A percentile compares a stretch with the other conserved stretches of the same genome.
phyloP scores from a whole-genome alignment of 2,888 invertebrate species.

The Aquatica leii region DNA sequence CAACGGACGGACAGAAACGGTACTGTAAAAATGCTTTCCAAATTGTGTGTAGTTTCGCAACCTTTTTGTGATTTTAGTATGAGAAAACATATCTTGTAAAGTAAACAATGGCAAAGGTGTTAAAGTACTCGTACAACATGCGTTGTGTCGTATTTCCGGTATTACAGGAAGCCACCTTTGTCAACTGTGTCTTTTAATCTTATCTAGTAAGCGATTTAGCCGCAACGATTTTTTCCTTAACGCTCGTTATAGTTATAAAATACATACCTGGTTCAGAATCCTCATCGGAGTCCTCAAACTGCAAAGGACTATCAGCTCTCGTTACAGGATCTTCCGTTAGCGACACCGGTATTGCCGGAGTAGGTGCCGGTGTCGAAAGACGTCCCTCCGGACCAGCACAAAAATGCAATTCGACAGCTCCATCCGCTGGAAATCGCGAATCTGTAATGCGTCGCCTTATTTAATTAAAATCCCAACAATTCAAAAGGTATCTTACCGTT shows the following conservation, averaged over 20 bases:
- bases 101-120: background rate
- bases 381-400: constrained; percentile 66
- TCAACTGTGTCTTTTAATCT: too few species aligned
- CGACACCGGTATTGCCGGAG: constrained; percentile 74
- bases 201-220: too few species aligned
- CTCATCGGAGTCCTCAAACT: constrained; percentile 61
- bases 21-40: background rate
- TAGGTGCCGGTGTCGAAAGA: constrained; percentile 72
- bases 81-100: background rate
- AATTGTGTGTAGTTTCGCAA: background rate
- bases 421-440: constrained; percentile 81
- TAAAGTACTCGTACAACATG: background rate
- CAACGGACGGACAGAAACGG: too few species aligned
- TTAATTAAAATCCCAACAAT: too few species aligned
- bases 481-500: too few species aligned
- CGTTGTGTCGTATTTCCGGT: too few species aligned
- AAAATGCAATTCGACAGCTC: constrained; percentile 86
- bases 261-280: constrained; percentile 60
- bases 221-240: too few species aligned
- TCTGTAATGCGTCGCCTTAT: constrained; percentile 69
- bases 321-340: constrained; percentile 77
- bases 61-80: background rate
- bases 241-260: constrained; percentile 17
- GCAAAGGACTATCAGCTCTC: constrained; percentile 81
- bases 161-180: too few species aligned